phyloP scores from a whole-genome alignment of 64 coral and sea anemone genomes.

The Catalaphyllia jardinei region DNA sequence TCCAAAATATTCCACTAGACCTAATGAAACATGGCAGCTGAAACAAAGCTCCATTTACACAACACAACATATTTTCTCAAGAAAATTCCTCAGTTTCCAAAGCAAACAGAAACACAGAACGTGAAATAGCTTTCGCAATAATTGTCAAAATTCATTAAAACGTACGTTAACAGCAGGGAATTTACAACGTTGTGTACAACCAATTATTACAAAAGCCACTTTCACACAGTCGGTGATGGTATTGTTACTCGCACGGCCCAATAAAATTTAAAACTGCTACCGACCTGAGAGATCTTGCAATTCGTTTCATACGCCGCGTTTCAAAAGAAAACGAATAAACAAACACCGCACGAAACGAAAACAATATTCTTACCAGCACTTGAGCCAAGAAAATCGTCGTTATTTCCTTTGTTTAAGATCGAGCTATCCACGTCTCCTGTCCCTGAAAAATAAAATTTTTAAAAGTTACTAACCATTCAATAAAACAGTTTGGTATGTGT shows the following conservation, averaged over 20 bases:
- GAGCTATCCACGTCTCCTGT: slow-evolving; percentile 23
- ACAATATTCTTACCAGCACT: not conserved
- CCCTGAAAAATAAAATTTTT: slow-evolving; percentile 6
- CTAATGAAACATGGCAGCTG: too few species aligned
- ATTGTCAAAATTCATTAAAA: not conserved
- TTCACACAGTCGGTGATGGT: not conserved
- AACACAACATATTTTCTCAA: not conserved
- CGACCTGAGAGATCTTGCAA: not conserved
- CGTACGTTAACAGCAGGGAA: not conserved
- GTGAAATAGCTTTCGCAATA: not conserved
- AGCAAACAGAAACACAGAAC: not conserved
- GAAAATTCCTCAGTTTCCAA: slow-evolving; percentile 29
- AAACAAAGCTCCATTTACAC: too few species aligned
- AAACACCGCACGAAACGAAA: not conserved
- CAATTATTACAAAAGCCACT: slow-evolving; percentile 1
- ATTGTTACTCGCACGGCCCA: not conserved
- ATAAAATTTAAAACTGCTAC: not conserved
- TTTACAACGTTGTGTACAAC: not conserved
- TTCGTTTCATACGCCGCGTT: not conserved
- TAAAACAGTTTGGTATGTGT: not conserved
- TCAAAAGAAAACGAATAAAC: not conserved
- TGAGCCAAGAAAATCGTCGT: not conserved
- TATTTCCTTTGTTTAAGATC: not conserved
- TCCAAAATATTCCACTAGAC: too few species aligned
- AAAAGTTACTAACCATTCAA: not conserved